These are phyloP conservation scores for Agrilus mali DNA, from an alignment of 2,888 invertebrate species.

Conservation along the genomic window DNA sequence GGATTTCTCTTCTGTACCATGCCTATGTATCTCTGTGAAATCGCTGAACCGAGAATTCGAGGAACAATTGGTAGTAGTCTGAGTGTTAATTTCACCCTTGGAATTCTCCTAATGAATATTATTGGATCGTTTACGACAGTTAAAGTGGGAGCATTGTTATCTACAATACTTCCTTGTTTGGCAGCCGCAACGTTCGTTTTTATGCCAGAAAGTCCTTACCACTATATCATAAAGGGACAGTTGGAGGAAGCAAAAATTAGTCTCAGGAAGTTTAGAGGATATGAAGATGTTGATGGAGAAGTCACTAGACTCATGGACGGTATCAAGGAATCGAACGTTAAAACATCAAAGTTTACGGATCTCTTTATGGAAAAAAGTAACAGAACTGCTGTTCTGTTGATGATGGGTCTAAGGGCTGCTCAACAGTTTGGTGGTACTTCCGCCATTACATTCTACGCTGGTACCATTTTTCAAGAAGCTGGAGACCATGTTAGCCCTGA, in stretches of 20 bases:
- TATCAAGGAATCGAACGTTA: conserved; percentile 24
- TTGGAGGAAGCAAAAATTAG: conserved; percentile 35
- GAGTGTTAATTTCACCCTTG: conserved; percentile 41
- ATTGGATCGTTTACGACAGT: conserved; percentile 45
- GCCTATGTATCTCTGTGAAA: conserved; percentile 49
- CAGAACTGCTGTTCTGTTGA: conserved; percentile 47
- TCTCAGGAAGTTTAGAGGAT: conserved; percentile 43
- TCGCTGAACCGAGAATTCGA: conserved; percentile 41
- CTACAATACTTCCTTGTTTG: conserved; percentile 42
- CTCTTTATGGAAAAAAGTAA: conserved; percentile 41
- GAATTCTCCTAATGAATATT: conserved; percentile 48
- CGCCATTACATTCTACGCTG: conserved; percentile 45
- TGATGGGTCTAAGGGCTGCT: conserved; percentile 43
- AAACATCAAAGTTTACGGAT: conserved; percentile 39
- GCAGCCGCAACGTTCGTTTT: conserved; percentile 45
- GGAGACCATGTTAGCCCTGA: conserved; percentile 34
- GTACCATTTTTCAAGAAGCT: conserved; percentile 42
- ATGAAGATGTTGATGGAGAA: conserved; percentile 36
- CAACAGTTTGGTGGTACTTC: conserved; percentile 50
- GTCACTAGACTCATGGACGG: conserved; percentile 19
- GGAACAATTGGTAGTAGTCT: conserved; percentile 49
- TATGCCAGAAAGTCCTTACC: conserved; percentile 53
- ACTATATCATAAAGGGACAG: conserved; percentile 27
- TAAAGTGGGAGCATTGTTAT: conserved; percentile 39
- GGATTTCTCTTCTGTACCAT: conserved; percentile 32